phyloP scores from a whole-genome alignment of 2,113 vertebrate genomes.

The Pycnonotus jocosus region DNA sequence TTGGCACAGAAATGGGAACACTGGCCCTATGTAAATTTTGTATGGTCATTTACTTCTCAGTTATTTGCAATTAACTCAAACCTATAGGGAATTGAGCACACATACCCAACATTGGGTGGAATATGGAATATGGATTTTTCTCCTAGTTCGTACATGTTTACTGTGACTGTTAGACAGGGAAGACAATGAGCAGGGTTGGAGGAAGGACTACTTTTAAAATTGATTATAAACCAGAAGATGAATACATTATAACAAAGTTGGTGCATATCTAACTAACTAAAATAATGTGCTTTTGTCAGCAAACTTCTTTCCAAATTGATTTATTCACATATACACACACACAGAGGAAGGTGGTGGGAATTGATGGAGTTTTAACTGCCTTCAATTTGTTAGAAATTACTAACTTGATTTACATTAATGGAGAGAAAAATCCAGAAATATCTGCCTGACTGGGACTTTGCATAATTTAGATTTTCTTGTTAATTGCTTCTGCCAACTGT shows the following conservation, averaged over 20 bases:
- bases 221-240: neutral
- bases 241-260: neutral
- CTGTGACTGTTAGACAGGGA: neutral
- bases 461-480: neutral
- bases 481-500: neutral
- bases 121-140: neutral
- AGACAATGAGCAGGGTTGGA: neutral
- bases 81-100: neutral
- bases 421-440: neutral
- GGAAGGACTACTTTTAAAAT: neutral
- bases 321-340: neutral
- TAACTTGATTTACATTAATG: neutral
- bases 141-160: neutral
- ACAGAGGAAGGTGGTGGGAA: neutral
- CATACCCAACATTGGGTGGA: neutral
- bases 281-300: accelerated
- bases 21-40: neutral
- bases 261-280: neutral
- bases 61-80: neutral
- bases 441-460: neutral
- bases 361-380: neutral
- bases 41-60: neutral
- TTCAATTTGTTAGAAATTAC: neutral
- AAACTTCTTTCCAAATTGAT: neutral
- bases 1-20: neutral